Conservation (phyloP, 2,797 vertebrate genomes). For the Gymnothorax javanicus region DNA sequence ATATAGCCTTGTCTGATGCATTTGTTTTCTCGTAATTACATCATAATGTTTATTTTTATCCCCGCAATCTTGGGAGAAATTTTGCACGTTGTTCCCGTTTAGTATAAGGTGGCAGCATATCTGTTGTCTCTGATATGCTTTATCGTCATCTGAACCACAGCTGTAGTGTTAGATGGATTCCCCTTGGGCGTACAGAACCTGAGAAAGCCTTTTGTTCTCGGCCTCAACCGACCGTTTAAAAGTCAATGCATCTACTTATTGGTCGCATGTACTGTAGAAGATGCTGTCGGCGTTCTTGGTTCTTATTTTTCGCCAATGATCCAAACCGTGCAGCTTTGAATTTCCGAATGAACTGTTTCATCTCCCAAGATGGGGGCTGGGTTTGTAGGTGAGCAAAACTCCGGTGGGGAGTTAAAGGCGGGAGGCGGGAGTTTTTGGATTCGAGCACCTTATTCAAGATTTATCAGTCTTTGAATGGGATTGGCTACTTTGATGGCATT, state of each 20-base stretch:
- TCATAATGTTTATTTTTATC: neutral
- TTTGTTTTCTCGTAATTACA: neutral
- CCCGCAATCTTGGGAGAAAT: neutral
- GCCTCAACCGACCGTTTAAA: neutral
- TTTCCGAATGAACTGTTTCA: neutral
- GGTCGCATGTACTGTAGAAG: neutral
- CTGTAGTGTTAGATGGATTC: constrained; percentile 7
- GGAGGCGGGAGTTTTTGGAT: neutral
- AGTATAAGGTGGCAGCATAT: neutral
- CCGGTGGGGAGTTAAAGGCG: neutral
- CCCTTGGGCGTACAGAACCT: neutral
- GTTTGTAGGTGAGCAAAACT: neutral
- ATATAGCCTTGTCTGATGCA: neutral
- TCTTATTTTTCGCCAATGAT: neutral
- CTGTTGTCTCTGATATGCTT: neutral
- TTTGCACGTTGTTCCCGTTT: neutral
- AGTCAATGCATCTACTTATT: constrained; percentile 24
- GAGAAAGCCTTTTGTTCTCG: neutral
- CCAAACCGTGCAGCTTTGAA: neutral
- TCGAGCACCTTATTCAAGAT: neutral
- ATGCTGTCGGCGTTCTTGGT: neutral
- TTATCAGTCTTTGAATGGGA: neutral
- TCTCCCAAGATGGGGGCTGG: neutral
- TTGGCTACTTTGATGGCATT: no score
- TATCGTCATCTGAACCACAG: neutral